Evolutionary conservation across 2,797 vertebrate genomes (phyloP).

Genomic region (Manis javanica): DNA sequence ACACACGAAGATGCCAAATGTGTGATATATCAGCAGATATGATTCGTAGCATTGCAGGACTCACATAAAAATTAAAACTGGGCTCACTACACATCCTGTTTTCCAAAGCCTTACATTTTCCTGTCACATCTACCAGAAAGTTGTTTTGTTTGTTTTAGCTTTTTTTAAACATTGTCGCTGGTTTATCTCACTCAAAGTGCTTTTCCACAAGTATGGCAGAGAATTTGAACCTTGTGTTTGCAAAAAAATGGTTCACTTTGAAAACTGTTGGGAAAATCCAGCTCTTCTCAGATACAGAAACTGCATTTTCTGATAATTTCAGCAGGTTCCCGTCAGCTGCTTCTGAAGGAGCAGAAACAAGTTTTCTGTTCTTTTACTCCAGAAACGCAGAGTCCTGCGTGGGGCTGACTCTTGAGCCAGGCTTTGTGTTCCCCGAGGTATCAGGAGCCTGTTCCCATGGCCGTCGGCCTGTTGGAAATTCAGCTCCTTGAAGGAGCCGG

Average conservation of each 20-base stretch:
- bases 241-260: background rate
- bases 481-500: too few relatives aligned
- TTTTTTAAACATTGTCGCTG: constrained; percentile 20
- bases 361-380: background rate
- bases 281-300: background rate
- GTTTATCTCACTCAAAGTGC: constrained; percentile 63
- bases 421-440: too few relatives aligned
- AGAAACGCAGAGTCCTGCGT: background rate
- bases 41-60: background rate
- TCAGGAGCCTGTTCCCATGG: too few relatives aligned
- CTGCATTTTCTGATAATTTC: constrained; percentile 34
- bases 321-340: background rate
- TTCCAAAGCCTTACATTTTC: background rate
- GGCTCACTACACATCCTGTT: background rate
- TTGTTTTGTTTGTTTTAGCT: background rate
- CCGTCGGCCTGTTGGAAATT: too few relatives aligned
- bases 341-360: background rate
- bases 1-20: too few relatives aligned
- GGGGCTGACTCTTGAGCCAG: background rate
- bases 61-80: background rate
- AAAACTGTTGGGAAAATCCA: constrained; percentile 38
- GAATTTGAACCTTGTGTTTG: constrained; percentile 26
- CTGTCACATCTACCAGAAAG: background rate
- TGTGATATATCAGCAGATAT: too few relatives aligned
- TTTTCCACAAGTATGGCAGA: constrained; percentile 48